A percentile compares a stretch with the other conserved stretches of the same genome.
These are phyloP conservation scores for Amiota minor DNA, from an alignment of 2,888 invertebrate genomes.

Conservation along the genomic window DNA sequence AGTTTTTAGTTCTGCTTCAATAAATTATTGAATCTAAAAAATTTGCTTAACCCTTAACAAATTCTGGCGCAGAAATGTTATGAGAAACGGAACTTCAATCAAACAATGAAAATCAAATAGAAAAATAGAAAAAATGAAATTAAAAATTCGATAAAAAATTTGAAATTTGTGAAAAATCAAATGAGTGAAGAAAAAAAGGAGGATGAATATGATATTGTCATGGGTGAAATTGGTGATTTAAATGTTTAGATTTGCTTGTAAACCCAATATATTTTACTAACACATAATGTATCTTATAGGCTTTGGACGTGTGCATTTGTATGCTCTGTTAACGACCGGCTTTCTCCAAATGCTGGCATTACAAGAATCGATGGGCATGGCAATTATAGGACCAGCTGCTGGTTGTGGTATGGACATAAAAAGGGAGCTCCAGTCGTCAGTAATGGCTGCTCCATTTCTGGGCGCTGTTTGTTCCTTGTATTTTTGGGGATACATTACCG, in stretches of 20 bases:
- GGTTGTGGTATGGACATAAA: slow-evolving; percentile 53
- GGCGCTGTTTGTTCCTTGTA: slow-evolving; percentile 55
- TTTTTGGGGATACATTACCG: slow-evolving; percentile 57
- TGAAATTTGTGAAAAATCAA: background rate
- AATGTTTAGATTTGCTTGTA: background rate
- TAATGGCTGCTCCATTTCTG: slow-evolving; percentile 46
- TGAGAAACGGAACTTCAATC: background rate
- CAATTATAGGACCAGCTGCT: slow-evolving; percentile 47
- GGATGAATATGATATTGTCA: slow-evolving; percentile 18
- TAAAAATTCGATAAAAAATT: background rate
- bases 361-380: slow-evolving; percentile 59
- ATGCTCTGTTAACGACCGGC: slow-evolving; percentile 49
- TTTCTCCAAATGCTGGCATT: slow-evolving; percentile 54
- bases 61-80: background rate
- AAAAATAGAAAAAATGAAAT: background rate
- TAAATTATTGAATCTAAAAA: too few relatives aligned
- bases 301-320: slow-evolving; percentile 50
- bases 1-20: background rate
- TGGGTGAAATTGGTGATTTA: slow-evolving; percentile 22
- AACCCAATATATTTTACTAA: background rate
- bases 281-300: slow-evolving; percentile 41
- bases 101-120: background rate
- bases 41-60: too few relatives aligned
- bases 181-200: background rate
- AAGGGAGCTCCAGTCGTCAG: slow-evolving; percentile 39